Conservation (phyloP, 2,113 vertebrate species). For the Hemibagrus wyckioides region DNA sequence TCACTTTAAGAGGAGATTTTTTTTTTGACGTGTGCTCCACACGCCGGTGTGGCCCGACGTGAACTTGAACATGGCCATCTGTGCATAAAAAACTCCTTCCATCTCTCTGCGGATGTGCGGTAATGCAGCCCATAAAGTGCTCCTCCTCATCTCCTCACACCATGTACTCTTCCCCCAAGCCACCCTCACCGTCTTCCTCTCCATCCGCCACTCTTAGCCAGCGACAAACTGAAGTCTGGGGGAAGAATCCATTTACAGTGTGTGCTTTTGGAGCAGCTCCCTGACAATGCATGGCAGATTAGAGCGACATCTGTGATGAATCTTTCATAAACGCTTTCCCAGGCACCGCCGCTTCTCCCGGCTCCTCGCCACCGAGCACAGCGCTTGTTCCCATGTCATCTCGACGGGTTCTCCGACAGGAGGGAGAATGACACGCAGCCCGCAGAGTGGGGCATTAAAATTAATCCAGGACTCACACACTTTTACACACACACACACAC, state of each 20-base stretch:
- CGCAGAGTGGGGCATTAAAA: conserved; percentile 91
- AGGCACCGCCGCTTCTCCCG: conserved; percentile 68
- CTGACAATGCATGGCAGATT: conserved; percentile 89
- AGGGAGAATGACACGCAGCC: conserved; percentile 77
- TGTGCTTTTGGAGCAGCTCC: conserved; percentile 92
- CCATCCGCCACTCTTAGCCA: conserved; percentile 70
- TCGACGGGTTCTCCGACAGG: conserved; percentile 71
- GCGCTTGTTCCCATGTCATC: conserved; percentile 90
- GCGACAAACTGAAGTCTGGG: conserved; percentile 89
- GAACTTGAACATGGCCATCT: conserved; percentile 73
- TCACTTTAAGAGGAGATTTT: conserved; percentile 46
- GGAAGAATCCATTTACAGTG: conserved; percentile 95
- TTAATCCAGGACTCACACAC: conserved; percentile 84
- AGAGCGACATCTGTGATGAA: conserved; percentile 98
- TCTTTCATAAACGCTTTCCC: conserved; percentile 97
- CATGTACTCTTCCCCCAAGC: conserved; percentile 72
- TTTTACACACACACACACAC: conserved; percentile 1
- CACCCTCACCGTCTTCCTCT: conserved; percentile 34
- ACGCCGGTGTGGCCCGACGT: conserved; percentile 16
- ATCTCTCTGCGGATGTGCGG: conserved; percentile 82
- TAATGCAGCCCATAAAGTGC: conserved; percentile 86
- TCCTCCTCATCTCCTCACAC: conserved; percentile 83
- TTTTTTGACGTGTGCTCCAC: conserved; percentile 40
- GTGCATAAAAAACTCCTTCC: conserved; percentile 91
- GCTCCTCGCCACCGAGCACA: conserved; percentile 38